A percentile compares a stretch with the other conserved stretches of the same genome.
These are phyloP conservation scores for Chiloscyllium plagiosum DNA, from an alignment of 2,113 vertebrate species.

Conservation along the genomic window DNA sequence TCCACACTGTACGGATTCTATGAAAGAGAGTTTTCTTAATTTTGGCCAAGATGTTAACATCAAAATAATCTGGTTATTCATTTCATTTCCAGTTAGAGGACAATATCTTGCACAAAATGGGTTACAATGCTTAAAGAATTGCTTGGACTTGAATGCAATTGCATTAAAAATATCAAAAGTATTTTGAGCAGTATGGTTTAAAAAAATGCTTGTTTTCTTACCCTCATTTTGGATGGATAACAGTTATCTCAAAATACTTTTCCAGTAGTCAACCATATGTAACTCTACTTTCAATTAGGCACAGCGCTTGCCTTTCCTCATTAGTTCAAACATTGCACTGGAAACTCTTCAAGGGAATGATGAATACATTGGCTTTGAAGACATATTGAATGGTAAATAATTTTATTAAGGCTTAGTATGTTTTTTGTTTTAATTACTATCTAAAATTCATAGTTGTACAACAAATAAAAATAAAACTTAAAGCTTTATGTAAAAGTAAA, in stretches of 20 bases:
- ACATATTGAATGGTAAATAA: conserved; percentile 81
- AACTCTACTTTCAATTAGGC: conserved; percentile 56
- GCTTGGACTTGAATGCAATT: not conserved
- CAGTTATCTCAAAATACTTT: not conserved
- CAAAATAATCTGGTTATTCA: not conserved
- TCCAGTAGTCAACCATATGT: not conserved
- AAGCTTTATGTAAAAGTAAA: not conserved
- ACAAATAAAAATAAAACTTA: not conserved
- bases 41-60: not conserved
- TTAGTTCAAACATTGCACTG: conserved; percentile 81
- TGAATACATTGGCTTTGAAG: conserved; percentile 82
- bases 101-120: not conserved
- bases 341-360: conserved; percentile 81
- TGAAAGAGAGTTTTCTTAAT: not conserved
- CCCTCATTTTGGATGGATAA: not conserved
- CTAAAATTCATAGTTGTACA: not conserved
- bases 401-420: not conserved
- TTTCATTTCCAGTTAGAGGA: not conserved
- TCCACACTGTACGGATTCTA: no score
- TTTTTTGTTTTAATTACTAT: not conserved
- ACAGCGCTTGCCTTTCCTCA: conserved; percentile 87
- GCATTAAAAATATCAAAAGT: not conserved
- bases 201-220: no score
- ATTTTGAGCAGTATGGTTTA: not conserved
- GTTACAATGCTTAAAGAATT: not conserved